These are phyloP conservation scores for Catharus fuscescens DNA, from an alignment of 2,113 vertebrate genomes.

Conservation along the genomic window DNA sequence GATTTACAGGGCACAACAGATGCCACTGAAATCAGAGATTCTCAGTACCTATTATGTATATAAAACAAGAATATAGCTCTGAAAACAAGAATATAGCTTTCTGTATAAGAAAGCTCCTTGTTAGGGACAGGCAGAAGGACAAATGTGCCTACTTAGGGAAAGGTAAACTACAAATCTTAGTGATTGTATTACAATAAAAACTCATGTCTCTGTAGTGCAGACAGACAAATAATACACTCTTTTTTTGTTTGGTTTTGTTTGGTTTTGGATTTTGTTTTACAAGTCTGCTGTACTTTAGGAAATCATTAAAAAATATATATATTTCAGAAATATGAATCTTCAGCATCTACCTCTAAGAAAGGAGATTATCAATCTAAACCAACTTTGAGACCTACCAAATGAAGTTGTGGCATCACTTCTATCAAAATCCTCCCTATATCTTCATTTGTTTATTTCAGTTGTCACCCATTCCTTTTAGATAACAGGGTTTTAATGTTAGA, in stretches of 20 bases:
- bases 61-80: neutral
- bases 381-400: neutral
- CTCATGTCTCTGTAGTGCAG: neutral
- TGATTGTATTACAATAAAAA: neutral
- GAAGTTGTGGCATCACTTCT: neutral
- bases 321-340: neutral
- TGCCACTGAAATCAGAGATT: neutral
- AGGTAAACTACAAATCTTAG: neutral
- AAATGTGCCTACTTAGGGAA: neutral
- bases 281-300: neutral
- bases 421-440: neutral
- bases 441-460: neutral
- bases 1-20: neutral
- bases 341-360: neutral
- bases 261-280: neutral
- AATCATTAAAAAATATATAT: neutral
- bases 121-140: neutral
- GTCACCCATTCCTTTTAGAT: neutral
- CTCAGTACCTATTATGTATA: neutral
- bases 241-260: accelerated
- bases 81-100: neutral
- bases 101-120: neutral
- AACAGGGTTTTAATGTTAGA: neutral
- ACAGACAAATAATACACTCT: neutral
- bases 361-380: neutral